Conservation (phyloP, 1,140 invertebrate species). For the Tigriopus japonicus region DNA sequence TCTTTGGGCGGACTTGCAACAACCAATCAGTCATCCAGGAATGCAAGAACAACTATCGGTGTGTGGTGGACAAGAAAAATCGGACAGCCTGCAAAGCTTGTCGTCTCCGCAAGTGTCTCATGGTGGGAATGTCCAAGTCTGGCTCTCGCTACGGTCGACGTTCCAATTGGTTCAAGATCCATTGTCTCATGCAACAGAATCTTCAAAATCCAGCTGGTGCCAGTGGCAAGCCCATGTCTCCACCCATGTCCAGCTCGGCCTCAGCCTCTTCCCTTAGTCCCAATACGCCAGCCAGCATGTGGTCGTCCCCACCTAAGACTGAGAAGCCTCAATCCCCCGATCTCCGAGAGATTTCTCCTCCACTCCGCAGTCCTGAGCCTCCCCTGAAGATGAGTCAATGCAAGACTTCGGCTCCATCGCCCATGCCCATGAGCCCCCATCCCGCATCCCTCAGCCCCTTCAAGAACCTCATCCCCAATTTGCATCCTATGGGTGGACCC, state of each 20-base stretch:
- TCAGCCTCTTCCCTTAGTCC: neutral
- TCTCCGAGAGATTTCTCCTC: neutral
- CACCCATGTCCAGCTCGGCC: neutral
- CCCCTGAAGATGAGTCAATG: neutral
- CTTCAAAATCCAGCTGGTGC: neutral
- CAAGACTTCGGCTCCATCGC: neutral
- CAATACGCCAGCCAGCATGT: neutral
- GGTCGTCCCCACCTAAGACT: neutral
- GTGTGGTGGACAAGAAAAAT: conserved; percentile 89
- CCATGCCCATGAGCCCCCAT: neutral
- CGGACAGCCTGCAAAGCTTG: conserved; percentile 88
- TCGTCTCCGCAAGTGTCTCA: conserved; percentile 68
- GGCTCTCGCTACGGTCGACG: conserved; percentile 34
- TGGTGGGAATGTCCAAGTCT: conserved; percentile 88
- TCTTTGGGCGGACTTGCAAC: conserved; percentile 87
- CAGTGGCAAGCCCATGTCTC: neutral
- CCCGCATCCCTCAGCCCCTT: neutral
- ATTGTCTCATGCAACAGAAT: conserved; percentile 25
- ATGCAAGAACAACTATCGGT: conserved; percentile 79
- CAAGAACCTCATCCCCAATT: neutral
- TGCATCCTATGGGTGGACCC: neutral
- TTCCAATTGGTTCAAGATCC: conserved; percentile 31
- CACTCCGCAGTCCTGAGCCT: neutral
- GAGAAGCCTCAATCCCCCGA: neutral
- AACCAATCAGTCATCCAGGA: conserved; percentile 72